Percentiles rank a stretch among this genome's conserved stretches.
Evolutionary conservation across 2,888 invertebrate genomes (phyloP).

Genomic region (Willowsia nigromaculata): DNA sequence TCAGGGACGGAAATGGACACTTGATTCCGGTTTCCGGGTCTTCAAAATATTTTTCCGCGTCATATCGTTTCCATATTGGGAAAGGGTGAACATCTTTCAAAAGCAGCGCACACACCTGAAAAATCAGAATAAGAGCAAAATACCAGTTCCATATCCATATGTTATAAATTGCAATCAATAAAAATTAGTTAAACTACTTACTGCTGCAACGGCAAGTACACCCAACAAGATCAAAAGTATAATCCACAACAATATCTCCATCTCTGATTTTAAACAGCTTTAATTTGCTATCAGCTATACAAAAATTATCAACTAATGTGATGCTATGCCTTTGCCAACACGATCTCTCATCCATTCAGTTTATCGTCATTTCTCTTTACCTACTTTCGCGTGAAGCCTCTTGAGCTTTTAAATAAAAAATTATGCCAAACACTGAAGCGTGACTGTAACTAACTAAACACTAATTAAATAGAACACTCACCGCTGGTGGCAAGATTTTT

Average conservation of each 20-base stretch:
- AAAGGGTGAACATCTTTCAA: conserved; percentile 85
- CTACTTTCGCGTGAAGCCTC: neutral
- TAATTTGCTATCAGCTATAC: too few relatives aligned
- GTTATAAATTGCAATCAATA: neutral
- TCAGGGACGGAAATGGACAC: conserved; percentile 87
- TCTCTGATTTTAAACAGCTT: neutral
- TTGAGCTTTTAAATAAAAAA: too few relatives aligned
- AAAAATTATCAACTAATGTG: too few relatives aligned
- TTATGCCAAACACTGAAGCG: neutral
- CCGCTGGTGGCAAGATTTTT: too few relatives aligned
- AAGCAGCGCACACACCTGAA: conserved; percentile 84
- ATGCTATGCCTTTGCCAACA: too few relatives aligned
- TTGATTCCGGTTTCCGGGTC: conserved; percentile 84
- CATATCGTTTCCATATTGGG: conserved; percentile 85
- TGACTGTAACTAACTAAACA: conserved; percentile 4
- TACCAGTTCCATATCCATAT: neutral
- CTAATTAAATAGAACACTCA: conserved; percentile 5
- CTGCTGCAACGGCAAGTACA: neutral
- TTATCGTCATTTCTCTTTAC: neutral
- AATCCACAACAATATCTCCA: neutral
- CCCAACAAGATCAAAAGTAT: neutral
- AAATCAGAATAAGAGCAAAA: conserved; percentile 75
- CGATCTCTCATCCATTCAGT: too few relatives aligned
- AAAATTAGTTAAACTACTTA: neutral
- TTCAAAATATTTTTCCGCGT: conserved; percentile 88